These are phyloP conservation scores for Acanthopagrus latus DNA, from an alignment of 2,797 vertebrate genomes.

Conservation along the genomic window DNA sequence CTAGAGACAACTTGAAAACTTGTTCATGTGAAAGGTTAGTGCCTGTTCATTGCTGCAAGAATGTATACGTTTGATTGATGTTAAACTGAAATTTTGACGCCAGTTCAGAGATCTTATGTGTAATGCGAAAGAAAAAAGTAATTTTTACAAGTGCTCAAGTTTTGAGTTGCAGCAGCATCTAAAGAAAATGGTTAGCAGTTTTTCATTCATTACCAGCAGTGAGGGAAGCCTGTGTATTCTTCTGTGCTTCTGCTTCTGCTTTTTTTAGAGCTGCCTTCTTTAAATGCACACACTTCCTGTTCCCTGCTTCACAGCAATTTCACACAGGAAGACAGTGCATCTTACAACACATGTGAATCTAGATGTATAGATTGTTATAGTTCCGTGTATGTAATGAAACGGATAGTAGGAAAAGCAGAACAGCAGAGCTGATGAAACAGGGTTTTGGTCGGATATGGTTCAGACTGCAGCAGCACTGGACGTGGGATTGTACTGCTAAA, in stretches of 20 bases:
- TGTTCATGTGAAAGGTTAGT: not conserved
- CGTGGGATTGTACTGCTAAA: not conserved
- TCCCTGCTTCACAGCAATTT: constrained; percentile 37
- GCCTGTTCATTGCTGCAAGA: not conserved
- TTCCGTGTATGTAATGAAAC: not conserved
- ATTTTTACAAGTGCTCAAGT: not conserved
- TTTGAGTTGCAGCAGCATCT: not conserved
- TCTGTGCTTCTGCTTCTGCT: constrained; percentile 61
- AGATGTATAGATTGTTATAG: not conserved
- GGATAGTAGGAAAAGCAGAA: not conserved
- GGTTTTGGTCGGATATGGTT: not conserved
- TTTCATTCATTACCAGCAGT: not conserved
- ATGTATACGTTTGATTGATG: not conserved
- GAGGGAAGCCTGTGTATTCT: constrained; percentile 52
- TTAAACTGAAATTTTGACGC: not conserved
- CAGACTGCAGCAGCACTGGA: not conserved
- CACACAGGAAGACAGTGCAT: constrained; percentile 52
- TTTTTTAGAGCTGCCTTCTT: constrained; percentile 44
- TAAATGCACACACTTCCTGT: constrained; percentile 24
- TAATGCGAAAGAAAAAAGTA: not conserved
- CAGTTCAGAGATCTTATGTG: not conserved
- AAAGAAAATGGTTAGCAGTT: not conserved
- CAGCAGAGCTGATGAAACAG: not conserved
- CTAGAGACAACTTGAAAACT: not conserved
- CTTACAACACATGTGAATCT: constrained; percentile 6